Base-by-base conservation (phyloP, 53 echinoderm and acorn worm species). In the Holothuria scabra region DNA sequence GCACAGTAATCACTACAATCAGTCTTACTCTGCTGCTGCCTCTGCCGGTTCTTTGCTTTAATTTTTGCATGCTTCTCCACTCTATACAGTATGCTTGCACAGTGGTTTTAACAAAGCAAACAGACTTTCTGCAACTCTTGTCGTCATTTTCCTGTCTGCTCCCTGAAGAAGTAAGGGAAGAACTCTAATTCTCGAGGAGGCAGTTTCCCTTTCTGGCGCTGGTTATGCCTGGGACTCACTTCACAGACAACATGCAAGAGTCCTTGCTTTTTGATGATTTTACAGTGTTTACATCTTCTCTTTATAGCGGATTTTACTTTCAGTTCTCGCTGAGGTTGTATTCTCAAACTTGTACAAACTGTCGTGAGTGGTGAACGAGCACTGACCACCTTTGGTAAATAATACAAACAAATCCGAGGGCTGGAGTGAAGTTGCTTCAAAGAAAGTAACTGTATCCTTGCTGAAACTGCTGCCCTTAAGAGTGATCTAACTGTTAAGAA, bases 261-360 rank as follows among this genome's bases (percentile, higher is more conserved):
- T 34, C 87, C 87, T 11, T 89, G 83, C 60, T 86, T 85, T 25
- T 80, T 78, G n/a, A 87, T 89, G 30, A 94, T 82, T 23, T 84
- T 84, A 84, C 97, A 97, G 74, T 97, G 92, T 74, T 94, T 92
- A 72, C 97, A 97, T 61, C 97, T 67, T n/a, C 85, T 89, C 84
- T 91, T 93, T 57, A 93, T 74, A 16, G 89, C 88, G 2, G 91
- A 83, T 68, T 90, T 95, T 37, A 89, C 85, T 71, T 95, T 95
- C 84, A 95, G 81, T 46, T 65, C 65, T 31, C 86, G 41, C 24
- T 63, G 24, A 38, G 59, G 65, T 57, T 57, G 56, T 48, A 83
- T 82, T 83, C 74, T 71, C 37, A 60, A 24, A 62, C 21, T 32
- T 80, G 81, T 21, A 56, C 41, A 60, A 66, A 21, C 57, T 24